A percentile compares a stretch with the other conserved stretches of the same genome.
Evolutionary conservation across 2,113 vertebrate genomes (phyloP).

Genomic region (Xenopus laevis): DNA sequence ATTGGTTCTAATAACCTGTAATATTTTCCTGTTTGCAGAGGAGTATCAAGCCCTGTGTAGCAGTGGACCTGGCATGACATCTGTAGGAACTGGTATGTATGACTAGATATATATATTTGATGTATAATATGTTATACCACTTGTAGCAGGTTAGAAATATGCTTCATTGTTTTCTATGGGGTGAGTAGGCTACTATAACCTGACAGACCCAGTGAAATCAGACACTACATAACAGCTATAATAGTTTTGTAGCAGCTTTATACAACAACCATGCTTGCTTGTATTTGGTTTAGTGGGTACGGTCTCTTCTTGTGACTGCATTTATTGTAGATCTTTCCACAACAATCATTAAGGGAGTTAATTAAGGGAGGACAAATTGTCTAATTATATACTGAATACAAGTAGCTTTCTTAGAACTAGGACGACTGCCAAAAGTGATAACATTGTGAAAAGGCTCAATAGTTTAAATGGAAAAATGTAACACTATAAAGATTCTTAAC

Average conservation of each 20-base stretch:
- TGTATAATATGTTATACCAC: no score
- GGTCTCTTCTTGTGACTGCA: no score
- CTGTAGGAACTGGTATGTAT: constrained; percentile 79
- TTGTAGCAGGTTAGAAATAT: no score
- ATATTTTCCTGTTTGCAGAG: constrained; percentile 61
- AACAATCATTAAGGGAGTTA: constrained; percentile 4
- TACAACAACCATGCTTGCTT: no score
- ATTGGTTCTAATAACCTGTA: background rate
- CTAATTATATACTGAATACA: constrained; percentile 31
- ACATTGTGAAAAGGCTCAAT: constrained; percentile 11
- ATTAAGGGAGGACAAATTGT: constrained; percentile 18
- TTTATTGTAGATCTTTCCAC: background rate
- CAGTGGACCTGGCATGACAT: constrained; percentile 78
- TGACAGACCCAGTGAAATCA: no score
- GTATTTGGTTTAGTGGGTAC: no score
- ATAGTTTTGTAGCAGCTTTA: no score
- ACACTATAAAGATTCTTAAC: constrained; percentile 3
- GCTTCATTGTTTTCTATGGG: no score
- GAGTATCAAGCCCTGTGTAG: constrained; percentile 91
- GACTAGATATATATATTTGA: background rate
- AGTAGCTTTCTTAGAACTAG: constrained; percentile 15
- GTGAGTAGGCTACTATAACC: no score
- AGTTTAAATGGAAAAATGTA: background rate
- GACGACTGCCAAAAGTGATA: constrained; percentile 26
- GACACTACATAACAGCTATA: no score